Conservation (phyloP, 2,797 vertebrate genomes). For the Cheirogaleus major region DNA sequence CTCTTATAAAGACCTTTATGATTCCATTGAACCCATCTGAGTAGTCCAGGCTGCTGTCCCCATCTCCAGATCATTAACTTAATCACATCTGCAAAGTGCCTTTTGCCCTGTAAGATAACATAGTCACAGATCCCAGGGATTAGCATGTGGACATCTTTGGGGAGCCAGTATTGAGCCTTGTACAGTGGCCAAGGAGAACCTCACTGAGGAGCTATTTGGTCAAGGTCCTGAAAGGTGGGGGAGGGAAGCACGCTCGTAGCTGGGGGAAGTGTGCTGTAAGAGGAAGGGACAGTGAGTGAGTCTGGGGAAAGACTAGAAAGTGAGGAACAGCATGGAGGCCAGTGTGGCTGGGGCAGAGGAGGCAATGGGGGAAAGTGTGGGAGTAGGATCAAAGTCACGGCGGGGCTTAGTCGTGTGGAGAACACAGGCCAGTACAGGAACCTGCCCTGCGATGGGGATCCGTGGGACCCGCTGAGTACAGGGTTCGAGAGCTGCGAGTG, state of each 20-base stretch:
- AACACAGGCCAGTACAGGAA: background rate
- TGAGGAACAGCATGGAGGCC: background rate
- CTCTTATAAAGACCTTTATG: background rate
- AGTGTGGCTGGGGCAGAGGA: background rate
- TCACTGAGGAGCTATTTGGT: background rate
- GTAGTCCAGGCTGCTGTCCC: background rate
- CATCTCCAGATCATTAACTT: background rate
- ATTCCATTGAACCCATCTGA: background rate
- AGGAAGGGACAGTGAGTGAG: background rate
- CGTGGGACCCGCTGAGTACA: background rate
- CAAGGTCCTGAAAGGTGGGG: background rate
- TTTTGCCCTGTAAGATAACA: background rate
- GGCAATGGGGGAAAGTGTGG: no score
- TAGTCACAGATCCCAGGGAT: background rate
- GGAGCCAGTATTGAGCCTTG: background rate
- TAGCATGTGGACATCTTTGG: background rate
- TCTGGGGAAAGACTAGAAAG: background rate
- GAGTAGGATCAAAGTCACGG: no score
- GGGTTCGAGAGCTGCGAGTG: background rate
- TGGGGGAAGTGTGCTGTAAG: background rate
- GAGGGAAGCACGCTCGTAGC: background rate
- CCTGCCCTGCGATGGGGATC: background rate
- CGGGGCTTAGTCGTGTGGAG: no score
- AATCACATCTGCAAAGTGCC: background rate
- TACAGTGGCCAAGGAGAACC: background rate